These are phyloP conservation scores for Hydractinia echinata DNA, from an alignment of 30 jellyfish, hydroid and myxozoan genomes.

Conservation along the genomic window DNA sequence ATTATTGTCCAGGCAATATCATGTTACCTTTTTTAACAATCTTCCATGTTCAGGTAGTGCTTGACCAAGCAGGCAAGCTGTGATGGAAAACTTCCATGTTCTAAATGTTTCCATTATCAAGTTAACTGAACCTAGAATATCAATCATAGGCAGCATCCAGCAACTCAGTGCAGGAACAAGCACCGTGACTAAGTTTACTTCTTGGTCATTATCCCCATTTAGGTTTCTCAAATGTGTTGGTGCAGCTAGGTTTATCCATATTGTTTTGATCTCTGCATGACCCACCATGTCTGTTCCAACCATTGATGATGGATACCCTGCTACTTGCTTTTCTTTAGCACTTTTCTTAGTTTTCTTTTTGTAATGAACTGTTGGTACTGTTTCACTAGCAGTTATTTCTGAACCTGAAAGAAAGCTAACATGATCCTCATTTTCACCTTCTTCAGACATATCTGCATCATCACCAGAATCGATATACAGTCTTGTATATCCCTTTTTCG, in stretches of 20 bases:
- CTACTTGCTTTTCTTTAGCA: background rate
- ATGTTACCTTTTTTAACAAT: constrained; percentile 65
- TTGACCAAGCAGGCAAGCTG: constrained; percentile 80
- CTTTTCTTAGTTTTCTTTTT: background rate
- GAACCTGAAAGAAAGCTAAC: background rate
- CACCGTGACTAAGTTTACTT: constrained; percentile 64
- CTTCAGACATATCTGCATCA: constrained; percentile 6
- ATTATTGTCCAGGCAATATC: background rate
- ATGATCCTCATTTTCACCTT: background rate
- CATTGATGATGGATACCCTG: too few species aligned
- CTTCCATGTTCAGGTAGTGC: constrained; percentile 90
- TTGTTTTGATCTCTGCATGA: constrained; percentile 22
- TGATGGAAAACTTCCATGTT: constrained; percentile 45
- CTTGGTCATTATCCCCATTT: constrained; percentile 60
- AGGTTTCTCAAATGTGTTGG: constrained; percentile 64
- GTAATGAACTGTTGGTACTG: background rate
- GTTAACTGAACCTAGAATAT: constrained; percentile 28
- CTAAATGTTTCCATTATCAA: background rate
- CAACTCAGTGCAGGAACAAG: constrained; percentile 66
- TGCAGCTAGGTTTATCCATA: constrained; percentile 88
- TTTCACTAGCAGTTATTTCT: background rate
- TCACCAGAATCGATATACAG: constrained; percentile 23
- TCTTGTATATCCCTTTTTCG: background rate
- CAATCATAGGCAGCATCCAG: constrained; percentile 80
- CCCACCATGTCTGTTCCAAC: constrained; percentile 27